Conservation (phyloP, 2,113 vertebrate species). For the Peromyscus polionotus region DNA sequence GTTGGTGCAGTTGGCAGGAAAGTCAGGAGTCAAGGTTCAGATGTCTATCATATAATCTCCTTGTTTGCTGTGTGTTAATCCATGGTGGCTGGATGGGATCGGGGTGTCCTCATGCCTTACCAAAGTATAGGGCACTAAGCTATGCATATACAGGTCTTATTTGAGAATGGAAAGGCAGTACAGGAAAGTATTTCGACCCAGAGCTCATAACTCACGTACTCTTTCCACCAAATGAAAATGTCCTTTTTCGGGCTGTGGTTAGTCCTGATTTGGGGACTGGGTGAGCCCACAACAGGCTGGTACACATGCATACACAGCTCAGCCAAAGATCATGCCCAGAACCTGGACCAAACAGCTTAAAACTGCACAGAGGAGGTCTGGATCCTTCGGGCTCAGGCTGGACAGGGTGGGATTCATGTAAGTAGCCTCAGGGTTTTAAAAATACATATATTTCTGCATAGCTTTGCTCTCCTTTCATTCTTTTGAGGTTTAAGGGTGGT, state of each 20-base stretch:
- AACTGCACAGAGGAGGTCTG: constrained; percentile 53
- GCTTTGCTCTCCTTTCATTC: constrained; percentile 89
- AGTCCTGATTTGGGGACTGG: constrained; percentile 21
- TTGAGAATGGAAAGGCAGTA: constrained; percentile 51
- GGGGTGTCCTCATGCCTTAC: neutral
- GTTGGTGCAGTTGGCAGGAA: constrained; percentile 46
- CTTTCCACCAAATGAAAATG: constrained; percentile 59
- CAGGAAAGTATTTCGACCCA: constrained; percentile 49
- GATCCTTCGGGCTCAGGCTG: neutral
- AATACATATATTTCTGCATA: constrained; percentile 80
- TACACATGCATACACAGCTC: neutral
- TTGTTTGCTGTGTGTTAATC: constrained; percentile 55
- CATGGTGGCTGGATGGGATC: neutral
- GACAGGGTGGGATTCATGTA: neutral
- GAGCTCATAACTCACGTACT: constrained; percentile 61
- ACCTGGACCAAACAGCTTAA: neutral
- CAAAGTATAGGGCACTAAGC: constrained; percentile 18
- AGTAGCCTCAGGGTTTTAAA: constrained; percentile 54
- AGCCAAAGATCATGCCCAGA: constrained; percentile 39
- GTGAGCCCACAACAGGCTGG: neutral
- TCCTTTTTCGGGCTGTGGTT: constrained; percentile 51
- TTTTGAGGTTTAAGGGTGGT: constrained; percentile 90
- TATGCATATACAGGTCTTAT: neutral
- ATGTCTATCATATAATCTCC: constrained; percentile 38
- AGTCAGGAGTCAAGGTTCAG: constrained; percentile 52